Evolutionary conservation across 2,113 vertebrate species (phyloP).

Genomic region (Macrotis lagotis): DNA sequence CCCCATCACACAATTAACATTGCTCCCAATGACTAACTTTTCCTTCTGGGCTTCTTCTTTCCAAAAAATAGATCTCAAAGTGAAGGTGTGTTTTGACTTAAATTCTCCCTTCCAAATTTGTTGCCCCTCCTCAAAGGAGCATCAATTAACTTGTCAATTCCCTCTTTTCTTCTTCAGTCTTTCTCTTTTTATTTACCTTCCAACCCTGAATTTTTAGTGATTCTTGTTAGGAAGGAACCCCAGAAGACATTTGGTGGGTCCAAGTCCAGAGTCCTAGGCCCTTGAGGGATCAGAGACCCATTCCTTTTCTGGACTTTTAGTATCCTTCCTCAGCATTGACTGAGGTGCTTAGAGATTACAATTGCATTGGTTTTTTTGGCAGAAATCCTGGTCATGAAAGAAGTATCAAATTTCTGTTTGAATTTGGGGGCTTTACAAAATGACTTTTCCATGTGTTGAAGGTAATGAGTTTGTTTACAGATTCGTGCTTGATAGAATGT

Average conservation of each 20-base stretch:
- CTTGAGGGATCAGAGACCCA: neutral
- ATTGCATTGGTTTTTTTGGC: neutral
- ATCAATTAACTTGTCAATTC: neutral
- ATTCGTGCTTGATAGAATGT: neutral
- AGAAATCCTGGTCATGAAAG: neutral
- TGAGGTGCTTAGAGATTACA: neutral
- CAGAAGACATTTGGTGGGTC: neutral
- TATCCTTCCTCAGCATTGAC: neutral
- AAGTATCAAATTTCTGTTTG: neutral
- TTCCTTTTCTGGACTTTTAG: neutral
- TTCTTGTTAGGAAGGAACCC: neutral
- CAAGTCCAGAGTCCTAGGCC: neutral
- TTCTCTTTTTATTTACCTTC: neutral
- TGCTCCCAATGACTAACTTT: neutral
- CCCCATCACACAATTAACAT: neutral
- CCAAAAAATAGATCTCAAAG: neutral
- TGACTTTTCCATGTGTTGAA: neutral
- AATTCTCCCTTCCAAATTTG: neutral
- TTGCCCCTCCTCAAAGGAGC: neutral
- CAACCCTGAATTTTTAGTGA: neutral
- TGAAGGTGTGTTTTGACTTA: neutral
- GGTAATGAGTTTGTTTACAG: neutral
- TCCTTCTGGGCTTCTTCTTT: neutral
- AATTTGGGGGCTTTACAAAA: neutral
- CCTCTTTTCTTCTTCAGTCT: neutral